Conservation (phyloP, 2,113 vertebrate species). For the Mormyrus iriodes region DNA sequence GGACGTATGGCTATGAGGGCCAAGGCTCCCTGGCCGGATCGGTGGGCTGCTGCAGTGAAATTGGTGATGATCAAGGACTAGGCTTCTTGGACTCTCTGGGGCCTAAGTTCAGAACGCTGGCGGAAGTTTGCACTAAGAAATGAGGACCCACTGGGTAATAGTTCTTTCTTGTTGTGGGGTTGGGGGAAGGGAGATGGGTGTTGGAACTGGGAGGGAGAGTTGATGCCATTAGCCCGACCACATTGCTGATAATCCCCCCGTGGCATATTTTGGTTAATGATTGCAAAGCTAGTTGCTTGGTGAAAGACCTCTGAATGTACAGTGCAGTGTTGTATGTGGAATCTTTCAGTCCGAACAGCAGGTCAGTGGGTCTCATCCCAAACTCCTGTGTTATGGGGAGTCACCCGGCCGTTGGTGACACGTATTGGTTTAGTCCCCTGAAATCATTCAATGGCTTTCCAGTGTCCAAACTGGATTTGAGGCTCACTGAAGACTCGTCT, state of each 20-base stretch:
- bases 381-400: not conserved
- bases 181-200: not conserved
- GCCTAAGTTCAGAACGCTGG: slow-evolving; percentile 79
- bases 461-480: not conserved
- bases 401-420: not conserved
- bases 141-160: slow-evolving; percentile 25
- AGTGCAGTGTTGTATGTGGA: not conserved
- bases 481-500: not conserved
- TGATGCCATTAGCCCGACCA: not conserved
- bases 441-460: not conserved
- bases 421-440: not conserved
- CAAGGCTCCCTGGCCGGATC: slow-evolving; percentile 73
- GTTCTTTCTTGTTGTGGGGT: not conserved
- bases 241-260: not conserved
- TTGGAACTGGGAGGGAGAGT: not conserved
- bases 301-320: slow-evolving; percentile 2
- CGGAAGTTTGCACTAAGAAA: slow-evolving; percentile 63
- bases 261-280: not conserved
- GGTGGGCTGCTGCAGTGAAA: slow-evolving; percentile 75
- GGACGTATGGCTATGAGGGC: slow-evolving; percentile 72
- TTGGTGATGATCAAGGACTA: slow-evolving; percentile 61
- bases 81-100: slow-evolving; percentile 79
- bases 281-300: not conserved
- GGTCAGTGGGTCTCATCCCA: not conserved
- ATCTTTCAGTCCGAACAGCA: not conserved